Conservation (phyloP, 2,888 invertebrate genomes). For the Sialis fuliginosa region DNA sequence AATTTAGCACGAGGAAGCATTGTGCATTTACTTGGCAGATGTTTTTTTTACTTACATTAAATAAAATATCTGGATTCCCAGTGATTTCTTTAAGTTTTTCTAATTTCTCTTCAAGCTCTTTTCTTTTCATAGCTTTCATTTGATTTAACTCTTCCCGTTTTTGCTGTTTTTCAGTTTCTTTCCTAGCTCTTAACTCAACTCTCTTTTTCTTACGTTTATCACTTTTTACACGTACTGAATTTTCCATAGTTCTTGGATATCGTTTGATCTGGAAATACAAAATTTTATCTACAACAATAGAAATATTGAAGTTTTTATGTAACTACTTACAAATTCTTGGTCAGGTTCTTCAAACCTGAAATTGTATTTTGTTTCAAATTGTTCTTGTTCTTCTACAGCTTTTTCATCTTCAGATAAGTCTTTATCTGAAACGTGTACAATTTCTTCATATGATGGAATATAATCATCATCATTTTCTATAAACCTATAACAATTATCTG, state of each 20-base stretch:
- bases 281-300: not conserved
- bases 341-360: conserved; percentile 95
- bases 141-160: conserved; percentile 78
- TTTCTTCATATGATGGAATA: conserved; percentile 45
- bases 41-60: conserved; percentile 29
- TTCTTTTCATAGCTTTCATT: conserved; percentile 68
- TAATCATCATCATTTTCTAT: conserved; percentile 29
- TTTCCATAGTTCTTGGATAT: conserved; percentile 77
- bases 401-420: conserved; percentile 62
- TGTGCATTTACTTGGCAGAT: too few species aligned
- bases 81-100: conserved; percentile 72
- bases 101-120: conserved; percentile 82
- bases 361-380: conserved; percentile 90
- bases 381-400: conserved; percentile 62
- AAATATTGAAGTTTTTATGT: not conserved
- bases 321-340: conserved; percentile 54
- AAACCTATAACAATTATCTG: conserved; percentile 22
- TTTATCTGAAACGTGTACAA: conserved; percentile 37
- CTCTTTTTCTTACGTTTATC: conserved; percentile 64
- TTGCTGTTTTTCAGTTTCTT: conserved; percentile 57
- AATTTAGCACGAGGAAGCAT: too few species aligned
- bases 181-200: conserved; percentile 52
- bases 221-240: conserved; percentile 65
- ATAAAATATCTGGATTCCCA: conserved; percentile 55
- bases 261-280: conserved; percentile 50